Conservation (phyloP, 1,140 invertebrate genomes). For the Nilaparvata lugens region DNA sequence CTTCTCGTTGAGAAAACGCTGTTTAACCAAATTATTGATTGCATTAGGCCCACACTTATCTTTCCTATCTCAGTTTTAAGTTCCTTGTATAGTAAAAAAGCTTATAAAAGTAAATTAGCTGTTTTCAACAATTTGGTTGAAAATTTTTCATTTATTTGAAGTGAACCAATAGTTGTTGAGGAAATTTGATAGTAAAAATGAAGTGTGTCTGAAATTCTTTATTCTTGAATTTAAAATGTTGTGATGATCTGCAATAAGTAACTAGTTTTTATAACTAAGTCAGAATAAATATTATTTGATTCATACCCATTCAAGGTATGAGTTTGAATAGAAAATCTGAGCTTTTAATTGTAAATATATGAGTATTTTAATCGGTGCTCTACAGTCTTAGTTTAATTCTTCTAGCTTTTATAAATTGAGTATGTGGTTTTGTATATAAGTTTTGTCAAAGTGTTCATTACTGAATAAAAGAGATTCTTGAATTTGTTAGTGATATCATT, state of each 20-base stretch:
- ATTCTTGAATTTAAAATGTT: background rate
- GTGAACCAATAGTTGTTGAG: background rate
- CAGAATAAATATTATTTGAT: background rate
- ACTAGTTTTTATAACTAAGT: background rate
- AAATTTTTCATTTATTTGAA: background rate
- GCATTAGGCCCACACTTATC: too few species aligned
- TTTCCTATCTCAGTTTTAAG: background rate
- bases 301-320: background rate
- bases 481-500: too few species aligned
- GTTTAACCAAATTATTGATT: too few species aligned
- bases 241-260: conserved; percentile 2
- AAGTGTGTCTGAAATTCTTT: background rate
- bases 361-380: background rate
- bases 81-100: background rate
- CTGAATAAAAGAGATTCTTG: background rate
- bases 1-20: too few species aligned
- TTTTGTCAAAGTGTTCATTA: conserved; percentile 2
- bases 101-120: background rate
- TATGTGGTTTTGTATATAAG: conserved; percentile 3
- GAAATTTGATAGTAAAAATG: background rate
- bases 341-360: conserved; percentile 1
- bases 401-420: background rate
- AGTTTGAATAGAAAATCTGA: background rate
- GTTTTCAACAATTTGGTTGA: background rate
- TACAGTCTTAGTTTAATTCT: background rate